Base-by-base conservation (phyloP, 2,797 vertebrate genomes). In the Erithacus rubecula region DNA sequence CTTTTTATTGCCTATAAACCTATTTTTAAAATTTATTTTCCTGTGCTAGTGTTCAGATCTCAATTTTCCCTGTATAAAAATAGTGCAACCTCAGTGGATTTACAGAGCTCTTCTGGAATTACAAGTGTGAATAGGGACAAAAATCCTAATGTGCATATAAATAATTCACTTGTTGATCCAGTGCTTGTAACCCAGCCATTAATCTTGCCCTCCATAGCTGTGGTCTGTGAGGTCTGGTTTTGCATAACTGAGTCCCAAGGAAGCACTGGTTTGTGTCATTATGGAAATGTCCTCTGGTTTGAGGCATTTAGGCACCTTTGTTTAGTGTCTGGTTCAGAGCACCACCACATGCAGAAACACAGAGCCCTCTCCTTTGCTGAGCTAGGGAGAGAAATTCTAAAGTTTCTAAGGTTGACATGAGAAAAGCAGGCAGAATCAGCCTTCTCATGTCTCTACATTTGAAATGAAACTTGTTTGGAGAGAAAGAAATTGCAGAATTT, bases 261-360 rank as follows among this genome's bases (percentile, higher is more conserved):
- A 91, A 67, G 78, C 34, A 15, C 91, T 93, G 94, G 9, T 88
- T 93, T 93, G 37, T 96, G 74, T 96, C 91, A 71, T 51, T 86
- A 6, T 94, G 76, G 80, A 86, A 91, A 81, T 67, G 34, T n/a
- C 51, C 36, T 65, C 64, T 69, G 41, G 32, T 86, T 30, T 30
- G 52, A 80, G 63, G 60, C 47, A 49, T 83, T 91, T 49, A 39
- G n/a, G 55, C 76, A 53, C 52, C 67, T 91, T 94, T 79, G n/a
- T 83, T 79, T 51, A 60, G 47, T 15, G 34, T 86, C 82, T 94
- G 72, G 14, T 76, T 83, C 56, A 32, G 59, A 86, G 59, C 65
- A 72, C 10, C n/a, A 10, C 30, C 58, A 30, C 52, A 39, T 17
- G 39, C 39, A 69, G 18, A 87, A 78, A 17, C 5, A 2, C 21